Conservation (phyloP, 2,888 invertebrate genomes). For the Venusia cambrica region DNA sequence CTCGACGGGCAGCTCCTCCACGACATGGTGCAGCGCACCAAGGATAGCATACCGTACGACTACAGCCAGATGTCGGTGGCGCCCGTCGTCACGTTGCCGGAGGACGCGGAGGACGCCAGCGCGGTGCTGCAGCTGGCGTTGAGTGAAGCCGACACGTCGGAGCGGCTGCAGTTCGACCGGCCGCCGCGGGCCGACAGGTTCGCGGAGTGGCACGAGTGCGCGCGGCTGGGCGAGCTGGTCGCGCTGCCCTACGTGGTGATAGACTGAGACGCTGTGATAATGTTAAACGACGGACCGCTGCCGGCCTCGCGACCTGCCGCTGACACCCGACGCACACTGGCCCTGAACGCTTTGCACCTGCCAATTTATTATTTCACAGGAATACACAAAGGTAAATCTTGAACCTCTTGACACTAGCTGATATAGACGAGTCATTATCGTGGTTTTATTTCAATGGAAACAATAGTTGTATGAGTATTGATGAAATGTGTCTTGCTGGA, state of each 20-base stretch:
- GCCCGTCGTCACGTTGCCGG: slow-evolving; percentile 45
- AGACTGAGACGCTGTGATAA: slow-evolving; percentile 82
- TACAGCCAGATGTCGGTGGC: slow-evolving; percentile 49
- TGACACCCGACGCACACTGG: no score
- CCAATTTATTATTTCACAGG: no score
- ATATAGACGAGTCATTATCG: no score
- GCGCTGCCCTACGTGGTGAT: slow-evolving; percentile 98
- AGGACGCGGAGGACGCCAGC: slow-evolving; percentile 26
- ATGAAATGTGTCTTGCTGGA: no score
- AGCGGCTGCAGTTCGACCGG: slow-evolving; percentile 48
- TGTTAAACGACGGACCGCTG: slow-evolving; percentile 22
- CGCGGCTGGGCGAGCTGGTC: slow-evolving; percentile 90
- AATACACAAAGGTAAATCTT: no score
- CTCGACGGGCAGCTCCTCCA: slow-evolving; percentile 52
- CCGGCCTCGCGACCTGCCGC: no score
- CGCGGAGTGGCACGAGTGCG: slow-evolving; percentile 95
- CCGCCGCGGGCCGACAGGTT: slow-evolving; percentile 78
- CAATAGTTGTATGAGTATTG: no score
- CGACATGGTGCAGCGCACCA: slow-evolving; percentile 38
- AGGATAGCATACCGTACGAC: slow-evolving; percentile 41
- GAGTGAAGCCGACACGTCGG: slow-evolving; percentile 16
- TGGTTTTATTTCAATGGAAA: no score
- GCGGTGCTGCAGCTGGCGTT: slow-evolving; percentile 31
- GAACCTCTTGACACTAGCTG: no score
- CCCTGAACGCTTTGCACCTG: no score